Base-by-base conservation (phyloP, 2,113 vertebrate genomes). In the Onychostoma macrolepis region DNA sequence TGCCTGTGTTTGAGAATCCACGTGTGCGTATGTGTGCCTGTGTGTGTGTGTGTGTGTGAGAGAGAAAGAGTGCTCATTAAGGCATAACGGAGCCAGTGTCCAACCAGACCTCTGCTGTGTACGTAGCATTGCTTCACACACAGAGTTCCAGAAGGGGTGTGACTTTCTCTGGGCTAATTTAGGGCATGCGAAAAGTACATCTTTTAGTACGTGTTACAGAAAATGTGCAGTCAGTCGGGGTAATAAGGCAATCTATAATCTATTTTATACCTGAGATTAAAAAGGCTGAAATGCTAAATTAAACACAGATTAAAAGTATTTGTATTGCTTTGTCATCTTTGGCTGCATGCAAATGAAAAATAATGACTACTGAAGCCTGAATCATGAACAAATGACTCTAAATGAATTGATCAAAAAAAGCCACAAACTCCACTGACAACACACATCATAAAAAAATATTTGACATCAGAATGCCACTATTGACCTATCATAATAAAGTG, bases 61-160 rank as follows among this genome's bases (percentile, higher is more conserved):
- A 19, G 50, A 21, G 50, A 53, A 53, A n/a, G 24, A 61, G 89
- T 89, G 83, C 92, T 94, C 94, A 93, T 94, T 94, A 94, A 92
- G 91, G 88, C 45, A 85, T 45, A 78, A 83, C 36, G 87, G 90
- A 48, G 43, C 85, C 90, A 17, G 90, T 92, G 91, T 92, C 87
- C 89, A 89, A 91, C 87, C 81, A 92, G 93, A 58, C 63, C 82
- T 78, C 45, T 72, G 24, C 61, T 87, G 56, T 78, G 72, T 63
- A 38, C 21, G 10, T 13, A n/a, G 30, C 74, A 36, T 9, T 36
- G 72, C 11, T 78, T 72, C 33, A 56, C 38, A 48, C 81, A 56
- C 1, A 26, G 21, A 4, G 24, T 9, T 84, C 12, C 45, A 78
- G 15, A 30, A 28, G 33, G 21, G 36, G 69, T 1, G 19, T 72